A percentile compares a stretch with the other conserved stretches of the same genome.
These are phyloP conservation scores for Mustela lutreola DNA, from an alignment of 2,113 vertebrate genomes.

Conservation along the genomic window DNA sequence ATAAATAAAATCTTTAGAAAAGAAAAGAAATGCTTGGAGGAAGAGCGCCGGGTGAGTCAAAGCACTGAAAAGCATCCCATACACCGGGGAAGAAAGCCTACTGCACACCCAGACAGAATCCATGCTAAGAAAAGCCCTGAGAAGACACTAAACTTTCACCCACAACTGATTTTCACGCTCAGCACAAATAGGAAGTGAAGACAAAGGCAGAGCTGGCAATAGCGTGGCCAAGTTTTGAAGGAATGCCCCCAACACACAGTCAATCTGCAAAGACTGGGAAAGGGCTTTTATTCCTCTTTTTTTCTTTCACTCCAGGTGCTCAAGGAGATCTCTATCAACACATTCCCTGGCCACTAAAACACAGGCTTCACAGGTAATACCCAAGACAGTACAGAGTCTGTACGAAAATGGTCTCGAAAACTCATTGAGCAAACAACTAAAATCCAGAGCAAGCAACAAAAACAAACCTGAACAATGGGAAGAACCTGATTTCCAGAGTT, in stretches of 20 bases:
- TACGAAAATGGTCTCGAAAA: slow-evolving; percentile 2
- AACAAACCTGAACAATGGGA: neutral
- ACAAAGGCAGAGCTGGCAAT: neutral
- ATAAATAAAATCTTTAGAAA: no score
- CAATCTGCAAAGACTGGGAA: neutral
- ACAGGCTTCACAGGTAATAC: neutral
- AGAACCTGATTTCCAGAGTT: neutral
- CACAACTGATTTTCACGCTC: neutral
- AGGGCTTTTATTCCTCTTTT: neutral
- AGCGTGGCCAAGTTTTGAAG: neutral
- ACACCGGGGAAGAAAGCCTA: neutral
- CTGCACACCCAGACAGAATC: neutral
- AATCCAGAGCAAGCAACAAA: neutral
- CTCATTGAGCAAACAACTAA: neutral
- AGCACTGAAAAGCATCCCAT: neutral
- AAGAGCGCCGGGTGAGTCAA: neutral
- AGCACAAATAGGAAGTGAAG: neutral
- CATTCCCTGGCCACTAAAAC: neutral
- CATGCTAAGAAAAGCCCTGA: neutral
- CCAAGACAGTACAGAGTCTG: neutral
- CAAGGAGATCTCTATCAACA: neutral
- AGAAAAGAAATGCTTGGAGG: no score
- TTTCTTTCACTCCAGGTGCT: neutral
- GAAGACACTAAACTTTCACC: neutral
- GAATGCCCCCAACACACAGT: neutral